Conservation (phyloP, 2,113 vertebrate species). For the Tachysurus vachellii region DNA sequence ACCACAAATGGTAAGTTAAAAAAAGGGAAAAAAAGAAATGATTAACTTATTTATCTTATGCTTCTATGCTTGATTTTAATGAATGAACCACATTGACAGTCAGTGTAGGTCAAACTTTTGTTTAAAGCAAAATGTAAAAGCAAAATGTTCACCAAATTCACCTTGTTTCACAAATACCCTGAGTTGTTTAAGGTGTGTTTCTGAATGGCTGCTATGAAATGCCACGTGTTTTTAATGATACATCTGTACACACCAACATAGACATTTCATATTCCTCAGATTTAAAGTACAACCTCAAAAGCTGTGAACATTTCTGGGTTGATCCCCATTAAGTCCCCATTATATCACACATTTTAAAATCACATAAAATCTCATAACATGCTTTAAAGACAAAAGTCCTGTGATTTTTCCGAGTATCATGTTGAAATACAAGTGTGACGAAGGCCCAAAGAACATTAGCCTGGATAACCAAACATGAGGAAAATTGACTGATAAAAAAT, state of each 20-base stretch:
- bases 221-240: not conserved
- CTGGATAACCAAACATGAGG: not conserved
- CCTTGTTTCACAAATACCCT: not conserved
- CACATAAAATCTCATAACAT: not conserved
- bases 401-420: not conserved
- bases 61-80: not conserved
- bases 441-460: too few relatives aligned
- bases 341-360: not conserved
- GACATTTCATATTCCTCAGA: not conserved
- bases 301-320: not conserved
- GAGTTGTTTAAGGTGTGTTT: not conserved
- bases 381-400: not conserved
- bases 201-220: not conserved
- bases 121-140: not conserved
- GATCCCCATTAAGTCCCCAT: not conserved
- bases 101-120: not conserved
- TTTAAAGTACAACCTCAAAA: not conserved
- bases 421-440: too few relatives aligned
- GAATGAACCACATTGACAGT: not conserved
- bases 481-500: not conserved
- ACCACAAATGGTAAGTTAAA: conserved; percentile 43
- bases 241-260: not conserved
- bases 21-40: not conserved
- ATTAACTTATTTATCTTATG: not conserved
- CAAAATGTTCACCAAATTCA: not conserved